Percentiles rank a stretch among this genome's conserved stretches.
phyloP scores from a whole-genome alignment of 1,140 invertebrate species.

The Scaptomyza hsui region DNA sequence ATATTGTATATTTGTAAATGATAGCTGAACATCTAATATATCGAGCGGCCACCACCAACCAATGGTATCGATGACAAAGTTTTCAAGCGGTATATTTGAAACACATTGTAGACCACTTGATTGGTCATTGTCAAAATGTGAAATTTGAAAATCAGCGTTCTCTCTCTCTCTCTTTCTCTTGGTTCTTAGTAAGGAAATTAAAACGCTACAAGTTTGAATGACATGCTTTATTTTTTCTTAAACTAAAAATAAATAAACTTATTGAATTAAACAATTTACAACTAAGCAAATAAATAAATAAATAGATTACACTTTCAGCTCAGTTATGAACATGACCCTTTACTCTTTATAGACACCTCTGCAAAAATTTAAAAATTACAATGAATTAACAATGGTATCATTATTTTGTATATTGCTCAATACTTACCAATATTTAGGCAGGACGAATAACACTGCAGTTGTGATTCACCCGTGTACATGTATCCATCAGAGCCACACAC shows the following conservation, averaged over 20 bases:
- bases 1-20: not conserved
- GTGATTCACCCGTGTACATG: constrained; percentile 80
- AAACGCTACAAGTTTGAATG: not conserved
- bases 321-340: constrained; percentile 69
- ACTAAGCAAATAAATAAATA: constrained; percentile 44
- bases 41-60: not conserved
- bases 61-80: not conserved
- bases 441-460: constrained; percentile 76
- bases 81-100: not conserved
- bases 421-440: constrained; percentile 76
- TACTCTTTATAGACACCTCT: constrained; percentile 79
- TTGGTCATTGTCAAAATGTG: too few relatives aligned
- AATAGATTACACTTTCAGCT: constrained; percentile 30
- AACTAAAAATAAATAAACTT: constrained; percentile 41
- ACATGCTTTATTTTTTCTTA: constrained; percentile 40
- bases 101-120: too few relatives aligned
- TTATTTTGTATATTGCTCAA: not conserved
- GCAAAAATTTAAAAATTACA: constrained; percentile 12
- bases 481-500: constrained; percentile 81
- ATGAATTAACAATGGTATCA: not conserved
- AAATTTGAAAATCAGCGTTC: too few relatives aligned
- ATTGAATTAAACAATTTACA: constrained; percentile 10
- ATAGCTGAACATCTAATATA: not conserved
- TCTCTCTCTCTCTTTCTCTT: too few relatives aligned
- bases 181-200: not conserved